A percentile compares a stretch with the other conserved stretches of the same genome.
These are phyloP conservation scores for Tipula confusa DNA, from an alignment of 2,888 invertebrate species.

Conservation along the genomic window DNA sequence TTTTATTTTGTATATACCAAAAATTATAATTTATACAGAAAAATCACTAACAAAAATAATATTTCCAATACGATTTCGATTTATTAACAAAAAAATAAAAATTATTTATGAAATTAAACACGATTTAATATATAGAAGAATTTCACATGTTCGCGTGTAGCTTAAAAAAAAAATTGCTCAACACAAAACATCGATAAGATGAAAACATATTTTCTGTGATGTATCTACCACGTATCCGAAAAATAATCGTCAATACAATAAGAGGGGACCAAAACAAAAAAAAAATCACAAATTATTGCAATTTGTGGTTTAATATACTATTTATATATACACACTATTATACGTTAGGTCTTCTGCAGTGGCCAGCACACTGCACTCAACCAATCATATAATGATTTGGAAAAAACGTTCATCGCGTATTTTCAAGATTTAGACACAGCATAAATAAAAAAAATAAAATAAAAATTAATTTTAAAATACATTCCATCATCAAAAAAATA, in stretches of 20 bases:
- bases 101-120: slow-evolving; percentile 5
- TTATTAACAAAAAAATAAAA: not conserved
- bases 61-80: not conserved
- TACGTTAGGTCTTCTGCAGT: not conserved
- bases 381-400: not conserved
- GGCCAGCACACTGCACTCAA: not conserved
- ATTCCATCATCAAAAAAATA: slow-evolving; percentile 15
- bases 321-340: not conserved
- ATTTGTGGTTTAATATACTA: not conserved
- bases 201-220: not conserved
- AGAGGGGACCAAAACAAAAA: not conserved
- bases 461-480: not conserved
- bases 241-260: not conserved
- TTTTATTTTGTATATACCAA: too few species aligned
- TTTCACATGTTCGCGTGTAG: slow-evolving; percentile 12
- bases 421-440: not conserved
- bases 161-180: not conserved
- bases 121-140: slow-evolving; percentile 25
- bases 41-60: not conserved
- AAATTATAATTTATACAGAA: not conserved
- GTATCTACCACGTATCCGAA: not conserved
- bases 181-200: not conserved
- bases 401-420: not conserved
- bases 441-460: not conserved
- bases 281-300: too few species aligned